phyloP scores from a whole-genome alignment of 1,140 invertebrate genomes.

The Ladona fulva region DNA sequence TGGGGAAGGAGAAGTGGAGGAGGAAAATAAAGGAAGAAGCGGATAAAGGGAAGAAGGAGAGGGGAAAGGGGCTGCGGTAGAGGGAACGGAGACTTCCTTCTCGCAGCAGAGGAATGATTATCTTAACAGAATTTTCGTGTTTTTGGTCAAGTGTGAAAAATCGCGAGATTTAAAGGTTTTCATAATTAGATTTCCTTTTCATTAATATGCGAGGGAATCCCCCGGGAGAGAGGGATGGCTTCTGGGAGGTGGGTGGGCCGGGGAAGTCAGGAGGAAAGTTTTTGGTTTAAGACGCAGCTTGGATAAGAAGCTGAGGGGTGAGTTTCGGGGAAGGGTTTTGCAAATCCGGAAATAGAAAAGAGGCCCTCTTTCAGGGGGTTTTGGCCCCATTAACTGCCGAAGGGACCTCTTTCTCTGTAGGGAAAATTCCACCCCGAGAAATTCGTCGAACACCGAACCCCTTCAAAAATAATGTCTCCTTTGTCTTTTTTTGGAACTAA shows the following conservation, averaged over 20 bases:
- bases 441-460: too few relatives aligned
- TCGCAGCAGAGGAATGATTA: conserved; percentile 17
- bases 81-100: neutral
- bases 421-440: too few relatives aligned
- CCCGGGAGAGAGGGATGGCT: neutral
- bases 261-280: neutral
- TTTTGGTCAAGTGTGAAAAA: conserved; percentile 20
- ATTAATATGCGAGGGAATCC: conserved; percentile 18
- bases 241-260: neutral
- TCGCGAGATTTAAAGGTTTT: conserved; percentile 22
- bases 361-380: too few relatives aligned
- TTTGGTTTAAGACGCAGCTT: too few relatives aligned
- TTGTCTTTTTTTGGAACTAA: too few relatives aligned
- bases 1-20: neutral
- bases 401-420: too few relatives aligned
- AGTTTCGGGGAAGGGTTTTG: too few relatives aligned
- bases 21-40: neutral
- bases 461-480: too few relatives aligned
- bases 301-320: too few relatives aligned
- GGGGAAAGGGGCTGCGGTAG: neutral
- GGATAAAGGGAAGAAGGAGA: neutral
- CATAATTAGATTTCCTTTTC: conserved; percentile 19
- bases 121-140: conserved; percentile 21
- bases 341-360: too few relatives aligned
- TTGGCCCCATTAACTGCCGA: too few relatives aligned